Base-by-base conservation (phyloP, 2,888 invertebrate genomes). In the Fragum fragum region DNA sequence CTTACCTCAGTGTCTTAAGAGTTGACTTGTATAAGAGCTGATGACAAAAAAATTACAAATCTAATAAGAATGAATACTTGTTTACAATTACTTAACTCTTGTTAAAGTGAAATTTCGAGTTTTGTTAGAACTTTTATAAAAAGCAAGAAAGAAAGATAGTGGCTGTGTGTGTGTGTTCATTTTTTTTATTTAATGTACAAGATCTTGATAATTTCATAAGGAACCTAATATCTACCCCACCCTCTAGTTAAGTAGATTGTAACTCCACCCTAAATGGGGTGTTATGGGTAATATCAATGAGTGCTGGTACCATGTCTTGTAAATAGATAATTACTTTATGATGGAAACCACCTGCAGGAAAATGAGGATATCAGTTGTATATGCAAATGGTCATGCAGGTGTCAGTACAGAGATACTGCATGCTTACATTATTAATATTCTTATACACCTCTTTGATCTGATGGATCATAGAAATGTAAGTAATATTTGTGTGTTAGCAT, bases 221-320 rank as follows among this genome's bases (percentile, higher is more conserved):
- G 14, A 47, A 47, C 47, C 14, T 16, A n/a, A 14, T 47, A 16
- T 47, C 47, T 66, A 42, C 66, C 66, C 66, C 66, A 66, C 66
- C 66, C 66, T 42, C 66, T 42, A 36, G 66, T 66, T 42, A 23
- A 26, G 23, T 66, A 42, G 39, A 42, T 0, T 66, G 11, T 42
- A 23, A 66, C 66, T 42, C 23, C 66, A 42, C 66, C 66, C 66
- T 23, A 11, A 66, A 66, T 26, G n/a, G 42, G 66, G 66, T 21
- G 42, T 66, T 66, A 66, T 66, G 66, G 66, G 66, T 42, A 42
- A 66, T 66, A 66, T 66, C 66, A 66, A 5, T 21, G 32, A 23
- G 66, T 23, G 36, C 23, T 42, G 66, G 66, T 66, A 42, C 66
- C 66, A 23, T 66, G 66, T 66, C 66, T 66, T 11, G 66, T 66